Evolutionary conservation across 1,140 invertebrate species (phyloP), one percentile per base, ranked within the genome.

Genomic region (Scaptomyza pallida): DNA sequence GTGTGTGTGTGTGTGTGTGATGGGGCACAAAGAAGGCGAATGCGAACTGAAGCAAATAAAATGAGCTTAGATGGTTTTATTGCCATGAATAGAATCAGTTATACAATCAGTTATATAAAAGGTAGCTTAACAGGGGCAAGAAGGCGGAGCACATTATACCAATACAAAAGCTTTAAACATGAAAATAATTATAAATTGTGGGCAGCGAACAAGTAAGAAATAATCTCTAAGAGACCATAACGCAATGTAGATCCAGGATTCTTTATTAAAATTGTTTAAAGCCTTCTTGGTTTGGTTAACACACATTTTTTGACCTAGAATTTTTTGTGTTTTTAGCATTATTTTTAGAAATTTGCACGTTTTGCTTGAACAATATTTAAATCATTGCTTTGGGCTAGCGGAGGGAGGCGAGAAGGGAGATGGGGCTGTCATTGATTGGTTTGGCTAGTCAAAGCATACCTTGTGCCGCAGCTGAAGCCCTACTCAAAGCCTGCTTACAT

Each of bases 371-470:
- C 26, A 9, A 64, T 45, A 69, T 56, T 54, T 50, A 63, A 74
- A 40, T 52, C 70, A 26, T 41, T 17, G 21, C 12, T 67, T 51
- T 55, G 5, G 61, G 50, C 35, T 37, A 55, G 48, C 55, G 23
- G 54, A 54, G 55, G 19, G 30, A 15, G 0, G 35, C 30, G 37
- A 26, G 2, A n/a, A 15, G n/a, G n/a, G n/a, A n/a, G n/a, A n/a
- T n/a, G n/a, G n/a, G 64, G 26, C 21, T 15, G 3, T 9, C 43
- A 55, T 76, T 79, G 68, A 83, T 85, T 75, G 52, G 64, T 63
- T 55, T 41, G 52, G 17, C 54, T 61, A 43, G 41, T 51, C 45
- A 63, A 56, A 59, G 68, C 72, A 69, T 67, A 69, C 64, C 68
- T 73, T 79, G 50, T 6, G 26, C 5, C 45, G 8, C 17, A 37